Percentiles rank a stretch among this genome's conserved stretches.
Evolutionary conservation across 35 echinoderm and acorn worm genomes (phyloP).

Genomic region (Eucidaris tribuloides): DNA sequence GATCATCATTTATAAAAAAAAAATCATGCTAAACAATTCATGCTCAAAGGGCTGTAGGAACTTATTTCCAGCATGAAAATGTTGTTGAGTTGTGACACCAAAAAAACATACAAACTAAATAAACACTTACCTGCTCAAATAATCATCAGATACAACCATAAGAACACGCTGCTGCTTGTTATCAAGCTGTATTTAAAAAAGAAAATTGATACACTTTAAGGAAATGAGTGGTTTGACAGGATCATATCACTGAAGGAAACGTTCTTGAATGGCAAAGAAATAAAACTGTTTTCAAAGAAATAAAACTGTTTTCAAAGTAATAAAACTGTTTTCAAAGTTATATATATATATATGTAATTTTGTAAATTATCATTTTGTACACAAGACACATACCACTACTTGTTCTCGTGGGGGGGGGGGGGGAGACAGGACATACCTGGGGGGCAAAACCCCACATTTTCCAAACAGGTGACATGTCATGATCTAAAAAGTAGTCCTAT

Average conservation of each 20-base stretch:
- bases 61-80: too few relatives aligned
- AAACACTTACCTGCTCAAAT: constrained; percentile 23
- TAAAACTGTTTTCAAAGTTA: neutral
- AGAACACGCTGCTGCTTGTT: constrained; percentile 7
- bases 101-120: neutral
- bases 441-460: too few relatives aligned
- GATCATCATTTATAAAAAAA: neutral
- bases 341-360: neutral
- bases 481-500: too few relatives aligned
- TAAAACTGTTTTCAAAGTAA: neutral
- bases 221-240: neutral
- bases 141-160: constrained; percentile 40
- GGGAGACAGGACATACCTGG: too few relatives aligned
- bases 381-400: too few relatives aligned
- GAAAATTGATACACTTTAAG: neutral
- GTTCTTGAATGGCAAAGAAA: neutral
- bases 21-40: neutral
- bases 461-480: too few relatives aligned
- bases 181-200: constrained; percentile 15
- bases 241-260: neutral
- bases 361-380: neutral
- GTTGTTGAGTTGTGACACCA: too few relatives aligned
- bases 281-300: neutral
- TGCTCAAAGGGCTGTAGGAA: too few relatives aligned
- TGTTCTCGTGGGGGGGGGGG: too few relatives aligned